These are phyloP conservation scores for Eupithecia subumbrata DNA, from an alignment of 2,888 invertebrate species.

Conservation along the genomic window DNA sequence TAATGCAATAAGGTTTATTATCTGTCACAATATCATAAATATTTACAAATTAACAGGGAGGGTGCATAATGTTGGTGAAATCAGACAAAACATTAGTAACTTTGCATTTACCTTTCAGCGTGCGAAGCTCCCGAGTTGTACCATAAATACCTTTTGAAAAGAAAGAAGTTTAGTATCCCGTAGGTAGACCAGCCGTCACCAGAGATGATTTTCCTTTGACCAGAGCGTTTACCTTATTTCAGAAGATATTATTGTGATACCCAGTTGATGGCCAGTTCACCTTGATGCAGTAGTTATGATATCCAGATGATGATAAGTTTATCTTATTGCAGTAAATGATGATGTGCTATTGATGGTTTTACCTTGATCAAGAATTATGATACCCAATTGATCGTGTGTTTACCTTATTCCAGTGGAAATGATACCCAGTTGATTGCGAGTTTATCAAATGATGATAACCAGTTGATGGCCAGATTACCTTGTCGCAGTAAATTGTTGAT, in stretches of 20 bases:
- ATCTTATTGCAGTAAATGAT: not conserved
- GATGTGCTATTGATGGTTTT: not conserved
- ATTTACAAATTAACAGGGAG: not conserved
- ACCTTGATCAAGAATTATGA: not conserved
- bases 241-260: not conserved
- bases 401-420: slow-evolving; percentile 23
- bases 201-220: slow-evolving; percentile 12
- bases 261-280: not conserved
- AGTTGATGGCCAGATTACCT: not conserved
- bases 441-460: not conserved
- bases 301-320: not conserved
- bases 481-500: not conserved
- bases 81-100: slow-evolving; percentile 24
- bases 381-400: not conserved
- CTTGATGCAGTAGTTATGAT: not conserved
- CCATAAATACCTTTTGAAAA: slow-evolving; percentile 32
- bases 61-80: slow-evolving; percentile 26
- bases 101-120: slow-evolving; percentile 36
- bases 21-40: slow-evolving; percentile 2
- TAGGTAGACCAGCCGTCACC: slow-evolving; percentile 27
- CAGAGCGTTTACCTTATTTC: not conserved
- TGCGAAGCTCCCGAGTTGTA: slow-evolving; percentile 31
- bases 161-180: slow-evolving; percentile 29
- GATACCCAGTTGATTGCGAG: slow-evolving; percentile 12
- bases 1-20: slow-evolving; percentile 19